Percentiles rank a stretch among this genome's conserved stretches.
Evolutionary conservation across 2,797 vertebrate species (phyloP).

Genomic region (Varecia variegata): DNA sequence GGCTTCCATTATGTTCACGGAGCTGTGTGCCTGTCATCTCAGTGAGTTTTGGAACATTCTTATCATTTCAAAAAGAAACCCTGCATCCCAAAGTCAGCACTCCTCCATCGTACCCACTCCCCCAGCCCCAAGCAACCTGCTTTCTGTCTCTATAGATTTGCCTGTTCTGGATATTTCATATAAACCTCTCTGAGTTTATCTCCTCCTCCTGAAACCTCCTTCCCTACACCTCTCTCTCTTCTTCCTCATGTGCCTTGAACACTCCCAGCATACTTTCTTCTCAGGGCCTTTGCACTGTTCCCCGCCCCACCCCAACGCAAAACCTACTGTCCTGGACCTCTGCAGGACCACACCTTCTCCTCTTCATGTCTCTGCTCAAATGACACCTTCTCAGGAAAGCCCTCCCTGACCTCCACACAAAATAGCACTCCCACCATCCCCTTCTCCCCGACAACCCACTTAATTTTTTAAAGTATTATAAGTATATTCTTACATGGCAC

Average conservation of each 20-base stretch:
- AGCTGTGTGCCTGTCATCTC: background rate
- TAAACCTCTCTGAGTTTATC: background rate
- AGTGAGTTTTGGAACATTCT: background rate
- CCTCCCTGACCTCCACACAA: background rate
- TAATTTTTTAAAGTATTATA: background rate
- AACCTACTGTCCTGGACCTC: background rate
- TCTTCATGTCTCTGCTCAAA: background rate
- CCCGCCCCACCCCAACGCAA: background rate
- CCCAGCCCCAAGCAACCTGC: background rate
- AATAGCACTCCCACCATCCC: background rate
- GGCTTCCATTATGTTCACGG: background rate
- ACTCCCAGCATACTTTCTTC: no score
- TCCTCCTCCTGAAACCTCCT: background rate
- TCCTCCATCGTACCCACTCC: background rate
- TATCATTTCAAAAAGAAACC: background rate
- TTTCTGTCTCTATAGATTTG: background rate
- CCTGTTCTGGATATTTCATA: background rate
- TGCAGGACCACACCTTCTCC: background rate
- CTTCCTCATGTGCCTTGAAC: no score
- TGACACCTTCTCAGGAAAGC: background rate
- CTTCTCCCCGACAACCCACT: background rate
- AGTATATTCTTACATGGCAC: background rate
- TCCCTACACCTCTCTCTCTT: no score
- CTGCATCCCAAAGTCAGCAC: background rate
- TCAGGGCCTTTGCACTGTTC: background rate